Evolutionary conservation across 2,888 invertebrate genomes (phyloP).

Genomic region (Oscheius sp.): DNA sequence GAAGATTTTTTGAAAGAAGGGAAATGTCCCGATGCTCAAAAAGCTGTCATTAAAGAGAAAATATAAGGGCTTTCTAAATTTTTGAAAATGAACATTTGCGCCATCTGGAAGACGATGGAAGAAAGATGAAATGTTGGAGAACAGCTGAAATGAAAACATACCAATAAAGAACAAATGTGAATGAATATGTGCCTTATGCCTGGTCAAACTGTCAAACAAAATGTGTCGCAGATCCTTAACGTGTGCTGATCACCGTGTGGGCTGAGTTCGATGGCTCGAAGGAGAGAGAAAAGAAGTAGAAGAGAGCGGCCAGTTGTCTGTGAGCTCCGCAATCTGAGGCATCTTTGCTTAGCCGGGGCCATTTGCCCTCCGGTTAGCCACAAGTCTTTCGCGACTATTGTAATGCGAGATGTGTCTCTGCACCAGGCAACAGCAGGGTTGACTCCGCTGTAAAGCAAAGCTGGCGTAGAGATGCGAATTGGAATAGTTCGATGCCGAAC

Average conservation of each 20-base stretch:
- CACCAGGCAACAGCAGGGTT: conserved; percentile 35
- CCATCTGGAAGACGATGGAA: neutral
- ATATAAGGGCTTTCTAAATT: neutral
- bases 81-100: neutral
- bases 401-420: conserved; percentile 36
- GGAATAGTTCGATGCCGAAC: neutral
- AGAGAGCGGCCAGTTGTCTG: conserved; percentile 27
- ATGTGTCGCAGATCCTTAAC: conserved; percentile 31
- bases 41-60: neutral
- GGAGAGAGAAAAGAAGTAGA: conserved; percentile 2
- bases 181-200: conserved; percentile 25
- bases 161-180: conserved; percentile 29
- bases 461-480: conserved; percentile 27
- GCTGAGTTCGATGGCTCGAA: conserved; percentile 28
- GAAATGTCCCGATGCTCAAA: neutral
- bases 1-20: no score
- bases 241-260: conserved; percentile 35
- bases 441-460: conserved; percentile 27
- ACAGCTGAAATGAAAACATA: conserved; percentile 18
- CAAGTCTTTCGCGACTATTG: conserved; percentile 38
- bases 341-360: conserved; percentile 31
- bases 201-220: conserved; percentile 30
- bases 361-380: conserved; percentile 37
- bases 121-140: conserved; percentile 3
- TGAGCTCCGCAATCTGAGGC: conserved; percentile 18